Evolutionary conservation across 2,888 invertebrate genomes (phyloP), one percentile per base, ranked within the genome.

Genomic region (Epinotia bilunana): DNA sequence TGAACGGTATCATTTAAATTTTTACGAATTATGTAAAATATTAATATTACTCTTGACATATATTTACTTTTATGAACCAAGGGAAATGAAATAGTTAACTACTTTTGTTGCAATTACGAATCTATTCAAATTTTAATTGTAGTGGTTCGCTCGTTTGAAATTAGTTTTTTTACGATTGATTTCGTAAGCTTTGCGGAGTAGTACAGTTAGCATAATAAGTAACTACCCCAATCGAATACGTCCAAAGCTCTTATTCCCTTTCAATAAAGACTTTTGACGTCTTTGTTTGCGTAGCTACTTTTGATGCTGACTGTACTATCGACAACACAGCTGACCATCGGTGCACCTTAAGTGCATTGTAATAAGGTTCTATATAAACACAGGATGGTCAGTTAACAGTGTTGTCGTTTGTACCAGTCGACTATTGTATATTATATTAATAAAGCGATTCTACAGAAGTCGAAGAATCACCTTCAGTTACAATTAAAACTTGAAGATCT

Each of bases 11-110:
- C 83, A 79, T 82, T 78, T 68, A 55, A 80, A 79, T 81, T 80
- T 68, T 83, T 83, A 81, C 83, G 80, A 86, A 81, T 82, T 82
- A 85, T 83, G 77, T 82, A 83, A 84, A 82, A 81, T 82, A 77
- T 82, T 80, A 79, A 80, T 79, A 79, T 79, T 78, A 78, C 78
- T 77, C 74, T 71, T 73, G 53, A 74, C 70, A 77, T 76, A 76
- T 67, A 72, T 53, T 53, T 53, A 53, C 80, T 58, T 64, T 65
- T 69, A 49, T 67, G 55, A 68, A 68, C 57, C 58, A 71, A 67
- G 33, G 55, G 58, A 74, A 53, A 58, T 23, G n/a, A 79, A 78
- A 77, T 78, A 77, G 43, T 57, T 39, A 9, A 60, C 58, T 64
- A 46, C 39, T 16, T 28, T 70, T 53, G 55, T 67, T 53, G 16